Evolutionary conservation across 2,888 invertebrate genomes (phyloP), one percentile per base, ranked within the genome.

Genomic region (Tortricodes alternella): DNA sequence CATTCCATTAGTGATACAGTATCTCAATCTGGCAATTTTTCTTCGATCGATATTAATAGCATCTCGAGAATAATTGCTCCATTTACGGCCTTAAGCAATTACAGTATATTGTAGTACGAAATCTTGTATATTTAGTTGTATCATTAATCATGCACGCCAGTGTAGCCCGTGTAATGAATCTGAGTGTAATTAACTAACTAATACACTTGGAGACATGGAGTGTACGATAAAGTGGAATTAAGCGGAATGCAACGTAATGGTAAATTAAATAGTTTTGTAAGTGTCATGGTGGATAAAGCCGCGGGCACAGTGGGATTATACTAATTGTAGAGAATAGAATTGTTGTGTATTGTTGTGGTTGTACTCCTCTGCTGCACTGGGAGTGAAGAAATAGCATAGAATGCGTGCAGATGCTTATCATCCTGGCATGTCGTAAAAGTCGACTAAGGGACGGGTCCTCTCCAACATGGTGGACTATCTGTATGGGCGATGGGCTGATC

Each of bases 121-220:
- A 80, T 77, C 70, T 76, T 75, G 76, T 77, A 71, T 66, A 73
- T 74, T 75, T 73, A 70, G 72, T 63, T 68, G 73, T 66, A 58
- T 67, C 79, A 82, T 88, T 86, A 80, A 87, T 88, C 85, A 83
- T 81, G 78, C 65, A 64, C 61, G 62, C 64, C 77, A 67, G 74
- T 82, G 78, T 76, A 80, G 69, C 67, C 56, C 64, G 66, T 67
- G 75, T 79, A 83, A 85, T 87, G 84, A 85, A 86, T 85, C 83
- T 80, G 82, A 68, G 61, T 67, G 79, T 83, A 87, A 87, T 87
- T 86, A 88, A 87, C 79, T 74, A 74, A 75, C 74, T 79, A 75
- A 76, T 79, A 80, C 80, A 84, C 76, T 82, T 83, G 82, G 83
- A 73, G 76, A 76, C 76, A 74, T 67, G 64, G 64, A 73, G 70